These are phyloP conservation scores for Eurois occulta DNA, from an alignment of 2,888 invertebrate species.

Conservation along the genomic window DNA sequence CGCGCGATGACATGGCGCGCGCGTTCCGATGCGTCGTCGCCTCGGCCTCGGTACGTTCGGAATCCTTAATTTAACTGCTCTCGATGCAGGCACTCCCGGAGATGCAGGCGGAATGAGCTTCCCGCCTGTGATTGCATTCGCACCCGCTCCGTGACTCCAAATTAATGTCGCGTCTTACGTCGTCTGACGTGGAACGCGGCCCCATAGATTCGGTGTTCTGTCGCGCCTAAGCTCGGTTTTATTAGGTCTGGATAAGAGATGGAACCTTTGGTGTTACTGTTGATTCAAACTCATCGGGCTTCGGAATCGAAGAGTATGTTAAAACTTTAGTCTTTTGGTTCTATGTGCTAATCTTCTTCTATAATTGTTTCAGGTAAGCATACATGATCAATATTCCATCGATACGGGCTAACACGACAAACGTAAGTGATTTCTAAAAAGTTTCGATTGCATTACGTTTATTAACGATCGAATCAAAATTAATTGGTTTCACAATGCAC, in stretches of 20 bases:
- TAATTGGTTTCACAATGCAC: slow-evolving; percentile 41
- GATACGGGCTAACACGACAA: background rate
- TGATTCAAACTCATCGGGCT: background rate
- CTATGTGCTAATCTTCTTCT: slow-evolving; percentile 16
- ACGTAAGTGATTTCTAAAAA: slow-evolving; percentile 40
- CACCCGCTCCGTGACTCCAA: slow-evolving; percentile 81
- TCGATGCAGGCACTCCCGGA: slow-evolving; percentile 78
- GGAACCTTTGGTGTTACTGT: background rate
- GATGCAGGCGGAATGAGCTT: slow-evolving; percentile 88
- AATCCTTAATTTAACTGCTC: slow-evolving; percentile 87
- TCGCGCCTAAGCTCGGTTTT: slow-evolving; percentile 45
- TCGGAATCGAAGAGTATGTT: background rate
- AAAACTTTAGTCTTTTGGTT: background rate
- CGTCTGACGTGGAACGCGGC: slow-evolving; percentile 50
- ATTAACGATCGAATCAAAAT: slow-evolving; percentile 35
- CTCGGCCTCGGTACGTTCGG: slow-evolving; percentile 78
- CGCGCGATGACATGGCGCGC: slow-evolving; percentile 58
- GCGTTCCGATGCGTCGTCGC: slow-evolving; percentile 72
- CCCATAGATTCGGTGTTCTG: slow-evolving; percentile 47
- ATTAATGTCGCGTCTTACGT: slow-evolving; percentile 81
- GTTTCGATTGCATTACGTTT: slow-evolving; percentile 6
- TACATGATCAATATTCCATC: slow-evolving; percentile 7
- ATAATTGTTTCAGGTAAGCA: slow-evolving; percentile 56
- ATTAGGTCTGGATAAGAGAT: slow-evolving; percentile 28
- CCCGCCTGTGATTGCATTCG: slow-evolving; percentile 88